Evolutionary conservation across 2,888 invertebrate species (phyloP).

Genomic region (Anorthoa munda): DNA sequence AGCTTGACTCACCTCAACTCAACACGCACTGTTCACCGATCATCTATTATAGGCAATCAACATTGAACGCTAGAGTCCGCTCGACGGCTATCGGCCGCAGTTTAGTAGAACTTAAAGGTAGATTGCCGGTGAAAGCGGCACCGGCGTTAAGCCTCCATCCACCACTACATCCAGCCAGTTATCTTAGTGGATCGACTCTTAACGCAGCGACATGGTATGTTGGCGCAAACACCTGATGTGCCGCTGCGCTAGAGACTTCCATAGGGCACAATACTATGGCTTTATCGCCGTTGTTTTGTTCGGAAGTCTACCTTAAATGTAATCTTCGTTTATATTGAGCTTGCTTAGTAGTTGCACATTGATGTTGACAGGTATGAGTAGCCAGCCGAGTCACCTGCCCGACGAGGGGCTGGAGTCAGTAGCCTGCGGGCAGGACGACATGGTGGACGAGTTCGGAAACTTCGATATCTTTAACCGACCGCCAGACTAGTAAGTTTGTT

Average conservation of each 20-base stretch:
- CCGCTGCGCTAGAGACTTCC: too few relatives aligned
- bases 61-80: not conserved
- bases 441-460: constrained; percentile 55
- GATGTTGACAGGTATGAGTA: constrained; percentile 60
- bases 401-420: constrained; percentile 64
- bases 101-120: not conserved
- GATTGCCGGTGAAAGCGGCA: too few relatives aligned
- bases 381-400: constrained; percentile 62
- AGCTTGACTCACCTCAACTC: not conserved
- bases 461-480: constrained; percentile 61
- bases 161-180: too few relatives aligned
- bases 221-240: too few relatives aligned
- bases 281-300: too few relatives aligned
- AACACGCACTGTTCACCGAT: not conserved
- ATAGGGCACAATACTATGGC: too few relatives aligned
- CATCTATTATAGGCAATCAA: not conserved
- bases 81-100: not conserved
- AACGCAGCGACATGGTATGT: too few relatives aligned
- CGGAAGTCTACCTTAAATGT: not conserved
- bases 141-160: too few relatives aligned
- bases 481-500: constrained; percentile 64
- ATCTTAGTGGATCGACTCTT: too few relatives aligned
- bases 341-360: constrained; percentile 3
- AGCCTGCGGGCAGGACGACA: constrained; percentile 73
- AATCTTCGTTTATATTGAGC: not conserved